Base-by-base conservation (phyloP, 2,113 vertebrate genomes). In the Zosterops hypoxanthus region DNA sequence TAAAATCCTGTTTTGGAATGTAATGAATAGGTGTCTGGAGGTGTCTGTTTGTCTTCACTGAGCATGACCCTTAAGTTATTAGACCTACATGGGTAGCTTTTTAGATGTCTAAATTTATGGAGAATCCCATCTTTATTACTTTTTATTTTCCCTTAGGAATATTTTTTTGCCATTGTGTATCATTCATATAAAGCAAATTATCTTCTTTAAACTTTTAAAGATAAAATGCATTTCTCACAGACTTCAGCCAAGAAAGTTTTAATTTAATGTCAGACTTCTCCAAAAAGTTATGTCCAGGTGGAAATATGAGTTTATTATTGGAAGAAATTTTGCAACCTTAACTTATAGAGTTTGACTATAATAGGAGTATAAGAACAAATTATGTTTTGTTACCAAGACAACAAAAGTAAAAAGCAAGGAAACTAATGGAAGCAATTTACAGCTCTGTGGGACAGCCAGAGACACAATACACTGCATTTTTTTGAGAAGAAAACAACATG, bases 381-480 rank as follows among this genome's bases (percentile, higher is more conserved):
- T 96, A 94, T 82, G 17, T 90, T 96, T 96, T 96, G 91, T 96
- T 97, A 64, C 84, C 92, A 91, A 56, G 95, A 95, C 47, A 64
- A 97, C 96, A 96, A 91, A 97, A 97, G 79, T 86, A 95, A 98
- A 90, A 93, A 96, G 52, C 93, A 96, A 53, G 42, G 46, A 97
- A 98, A 97, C 56, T 95, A 97, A 97, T 92, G 56, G 83, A 91
- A 97, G 95, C 89, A 96, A 97, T 97, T 97, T 97, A 92, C 70
- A 95, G 66, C 92, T 94, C 94, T 95, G 86, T 96, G 70, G 94
- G 92, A 87, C 75, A 97, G 70, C 19, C 69, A 93, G 64, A 91
- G 75, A 95, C 78, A 95, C 46, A 96, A 95, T 53, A 41, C 76
- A 95, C 31, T 73, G 57, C 29, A 73, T 95, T 97, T 96, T 97